Conservation (phyloP, 2,113 vertebrate species). For the Phalacrocorax pelagicus region DNA sequence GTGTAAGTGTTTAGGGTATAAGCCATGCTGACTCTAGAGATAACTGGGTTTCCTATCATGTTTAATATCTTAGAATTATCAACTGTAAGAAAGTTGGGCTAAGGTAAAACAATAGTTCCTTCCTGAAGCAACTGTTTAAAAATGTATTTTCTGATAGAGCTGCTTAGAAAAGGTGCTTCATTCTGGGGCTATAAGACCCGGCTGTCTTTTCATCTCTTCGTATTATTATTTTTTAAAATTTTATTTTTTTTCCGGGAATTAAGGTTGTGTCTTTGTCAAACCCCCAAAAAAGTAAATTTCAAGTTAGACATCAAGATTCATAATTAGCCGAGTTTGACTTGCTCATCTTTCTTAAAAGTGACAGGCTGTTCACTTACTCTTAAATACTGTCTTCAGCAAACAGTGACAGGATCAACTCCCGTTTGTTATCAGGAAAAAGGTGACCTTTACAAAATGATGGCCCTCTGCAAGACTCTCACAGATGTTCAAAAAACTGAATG, state of each 20-base stretch:
- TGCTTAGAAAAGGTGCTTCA: not conserved
- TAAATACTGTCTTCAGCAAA: slow-evolving; percentile 66
- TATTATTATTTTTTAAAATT: slow-evolving; percentile 37
- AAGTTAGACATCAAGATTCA: slow-evolving; percentile 50
- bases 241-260: slow-evolving; percentile 10
- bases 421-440: slow-evolving; percentile 73
- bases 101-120: slow-evolving; percentile 1
- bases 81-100: not conserved
- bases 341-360: slow-evolving; percentile 69
- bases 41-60: slow-evolving; percentile 4
- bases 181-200: not conserved
- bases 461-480: slow-evolving; percentile 72
- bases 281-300: slow-evolving; percentile 52
- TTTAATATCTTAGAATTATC: slow-evolving; percentile 35
- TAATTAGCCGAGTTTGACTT: slow-evolving; percentile 71
- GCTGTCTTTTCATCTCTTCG: not conserved
- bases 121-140: slow-evolving; percentile 31
- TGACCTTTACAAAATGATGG: slow-evolving; percentile 81
- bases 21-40: slow-evolving; percentile 6
- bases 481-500: slow-evolving; percentile 61
- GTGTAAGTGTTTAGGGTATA: not conserved
- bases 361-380: slow-evolving; percentile 60
- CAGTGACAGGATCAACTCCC: slow-evolving; percentile 75
- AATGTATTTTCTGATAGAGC: not conserved
- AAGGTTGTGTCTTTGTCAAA: slow-evolving; percentile 29